Base-by-base conservation (phyloP, 2,888 invertebrate species). In the Cheilosia scutellata region DNA sequence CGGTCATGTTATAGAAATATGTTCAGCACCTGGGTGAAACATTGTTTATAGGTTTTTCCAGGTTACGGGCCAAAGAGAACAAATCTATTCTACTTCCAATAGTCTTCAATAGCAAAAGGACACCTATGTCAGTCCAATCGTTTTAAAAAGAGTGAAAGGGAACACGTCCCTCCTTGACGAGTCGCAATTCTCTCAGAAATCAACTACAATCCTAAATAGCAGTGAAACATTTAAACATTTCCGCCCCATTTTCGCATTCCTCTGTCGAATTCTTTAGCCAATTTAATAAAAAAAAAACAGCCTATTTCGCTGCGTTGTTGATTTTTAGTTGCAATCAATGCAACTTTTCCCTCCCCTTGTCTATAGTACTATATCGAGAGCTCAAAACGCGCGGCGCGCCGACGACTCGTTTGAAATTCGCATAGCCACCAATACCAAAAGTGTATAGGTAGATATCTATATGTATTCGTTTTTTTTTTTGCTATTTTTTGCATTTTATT, bases 161-260 rank as follows among this genome's bases (percentile, higher is more conserved):
- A 47, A 7, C 51, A 37, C 3, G 25, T 9, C 5, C 0, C 0
- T 29, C 25, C 20, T 20, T 20, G 20, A 2, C 2, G 20, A 20
- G 20, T 20, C 20, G 20, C 20, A 20, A 20, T 60, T 29, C n/a
- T 2, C n/a, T 4, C 3, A 7, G 25, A 20, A 33, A 33, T 6
- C 13, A 47, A 49, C 33, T 5, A 20, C 33, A 66, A 40, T 29
- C 13, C 29, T 33, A 5, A 13, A 37, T 31, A 33, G 55, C 47
- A 55, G 62, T 57, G 16, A 40, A 68, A 57, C 40, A 11, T 13
- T 31, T 9, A 51, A 60, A 62, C 62, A 75, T 82, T 78, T 82
- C 78, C 82, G 78, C 78, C 82, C 66, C 72, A 83, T 78, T 82
- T 83, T 51, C 60, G 72, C 71, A 83, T 77, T 72, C 78, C 78